phyloP scores from a whole-genome alignment of 2,113 vertebrate genomes.

The Tragelaphus scriptus region DNA sequence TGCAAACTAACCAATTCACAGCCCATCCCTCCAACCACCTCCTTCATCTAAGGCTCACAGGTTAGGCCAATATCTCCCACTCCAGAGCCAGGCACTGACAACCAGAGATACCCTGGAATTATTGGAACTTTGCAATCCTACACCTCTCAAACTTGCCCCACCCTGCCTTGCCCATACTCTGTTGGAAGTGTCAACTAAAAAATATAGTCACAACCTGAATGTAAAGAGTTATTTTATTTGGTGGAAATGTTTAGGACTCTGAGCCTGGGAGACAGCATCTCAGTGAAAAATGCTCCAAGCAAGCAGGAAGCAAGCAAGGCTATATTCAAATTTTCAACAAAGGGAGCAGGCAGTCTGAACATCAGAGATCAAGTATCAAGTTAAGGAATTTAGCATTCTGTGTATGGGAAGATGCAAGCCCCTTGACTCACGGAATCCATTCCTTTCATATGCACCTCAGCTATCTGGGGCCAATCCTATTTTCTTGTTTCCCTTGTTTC shows the following conservation, averaged over 20 bases:
- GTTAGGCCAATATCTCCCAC: neutral
- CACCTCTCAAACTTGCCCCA: neutral
- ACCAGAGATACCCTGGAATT: too few species aligned
- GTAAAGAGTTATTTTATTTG: neutral
- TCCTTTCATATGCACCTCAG: neutral
- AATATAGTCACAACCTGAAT: neutral
- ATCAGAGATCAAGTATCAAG: neutral
- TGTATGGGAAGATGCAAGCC: neutral
- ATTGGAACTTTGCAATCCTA: neutral
- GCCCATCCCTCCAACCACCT: rapidly evolving
- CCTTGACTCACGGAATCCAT: neutral
- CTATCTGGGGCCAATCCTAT: neutral
- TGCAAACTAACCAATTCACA: neutral
- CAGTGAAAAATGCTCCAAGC: neutral
- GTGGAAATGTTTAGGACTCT: neutral
- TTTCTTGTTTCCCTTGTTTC: neutral
- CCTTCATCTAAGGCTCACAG: neutral
- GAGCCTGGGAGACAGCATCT: neutral
- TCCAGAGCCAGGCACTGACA: too few species aligned
- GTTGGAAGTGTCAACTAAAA: neutral
- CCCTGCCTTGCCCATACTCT: neutral
- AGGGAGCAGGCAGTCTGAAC: neutral
- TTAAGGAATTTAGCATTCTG: neutral
- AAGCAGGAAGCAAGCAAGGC: neutral
- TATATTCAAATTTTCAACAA: neutral